Evolutionary conservation across 2,888 invertebrate species (phyloP), one percentile per base, ranked within the genome.

Genomic region (Andrena camellia): DNA sequence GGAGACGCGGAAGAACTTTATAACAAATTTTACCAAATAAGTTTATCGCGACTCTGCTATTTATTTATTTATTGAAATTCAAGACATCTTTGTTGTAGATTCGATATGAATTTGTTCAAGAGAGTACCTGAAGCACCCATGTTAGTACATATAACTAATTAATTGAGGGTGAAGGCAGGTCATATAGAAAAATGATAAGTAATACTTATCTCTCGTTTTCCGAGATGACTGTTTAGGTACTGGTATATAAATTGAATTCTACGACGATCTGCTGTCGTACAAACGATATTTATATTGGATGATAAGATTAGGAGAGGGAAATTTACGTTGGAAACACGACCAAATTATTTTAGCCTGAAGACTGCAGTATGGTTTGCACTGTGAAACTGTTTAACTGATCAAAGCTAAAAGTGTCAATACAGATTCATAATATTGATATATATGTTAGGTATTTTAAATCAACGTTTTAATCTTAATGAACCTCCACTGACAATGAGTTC

Each of bases 341-440:
- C 90, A 90, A 89, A 84, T 88, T 84, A 90, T 84, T 79, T 89
- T 81, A 83, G 70, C 76, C 77, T 62, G 74, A 86, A 89, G 86
- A 89, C 86, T 89, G 88, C 64, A 83, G 87, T 82, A 63, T 85
- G 72, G 88, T 83, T 87, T 84, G 80, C 86, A 86, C 82, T 84
- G 85, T 78, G 67, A 74, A 78, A 63, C 48, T 66, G 62, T 70
- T 72, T 77, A 26, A 67, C 78, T 66, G 67, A 62, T 10, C 35
- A 10, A 62, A 59, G 29, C 13, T 42, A 64, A 67, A 42, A 42
- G 31, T 48, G n/a, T 60, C 29, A 13, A 67, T 42, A 7, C 20
- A 42, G 10, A 35, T 52, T 29, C 42, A 52, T n/a, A 29, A 60
- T 60, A 1, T 60, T 63, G 13, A n/a, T 48, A 17, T 59, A 67